Base-by-base conservation (phyloP, 2,888 invertebrate species). In the Drosophila formosana region DNA sequence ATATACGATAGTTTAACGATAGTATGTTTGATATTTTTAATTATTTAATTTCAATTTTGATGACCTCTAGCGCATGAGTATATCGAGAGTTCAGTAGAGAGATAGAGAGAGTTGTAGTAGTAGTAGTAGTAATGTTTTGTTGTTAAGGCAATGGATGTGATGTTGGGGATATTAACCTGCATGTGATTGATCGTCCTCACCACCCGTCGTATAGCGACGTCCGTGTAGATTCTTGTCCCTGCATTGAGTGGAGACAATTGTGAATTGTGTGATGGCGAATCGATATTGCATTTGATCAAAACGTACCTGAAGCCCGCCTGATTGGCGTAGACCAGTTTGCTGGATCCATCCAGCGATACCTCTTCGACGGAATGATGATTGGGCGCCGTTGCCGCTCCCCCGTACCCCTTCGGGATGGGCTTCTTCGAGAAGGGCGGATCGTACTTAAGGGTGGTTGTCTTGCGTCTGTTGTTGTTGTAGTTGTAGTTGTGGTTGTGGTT, bases 401-500 rank as follows among this genome's bases (percentile, higher is more conserved):
- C 94, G 39, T 94, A 94, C 92, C 95, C 95, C 92, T 94, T 96
- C 85, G 95, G 94, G 83, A 95, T 95, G 52, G 96, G 96, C 92
- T 97, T 97, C 94, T 97, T 97, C 92, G 95, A 94, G 93, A 96
- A 97, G 64, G 97, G 96, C 89, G 96, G 96, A 93, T 97, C 97
- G 93, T 96, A 97, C 93, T 97, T 97, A 93, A 96, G 96, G 93
- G 96, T 95, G 82, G 97, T 96, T 92, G 96, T 96, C 95, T 97
- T 97, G 95, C 96, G 96, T 95, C 96, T 96, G 94, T 18, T 18
- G 18, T 18, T 1, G 18, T 18, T 18, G 18, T 18, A 18, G 18
- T 18, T 18, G 18, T 18, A 18, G 18, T 18, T 18, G 18, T 18
- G 2, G 18, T 18, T 18, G 18, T 18, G 1, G 18, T 18, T 18